A percentile compares a stretch with the other conserved stretches of the same genome.
Conservation (phyloP, 2,797 vertebrate genomes). For the Tiaroga cobitis region DNA sequence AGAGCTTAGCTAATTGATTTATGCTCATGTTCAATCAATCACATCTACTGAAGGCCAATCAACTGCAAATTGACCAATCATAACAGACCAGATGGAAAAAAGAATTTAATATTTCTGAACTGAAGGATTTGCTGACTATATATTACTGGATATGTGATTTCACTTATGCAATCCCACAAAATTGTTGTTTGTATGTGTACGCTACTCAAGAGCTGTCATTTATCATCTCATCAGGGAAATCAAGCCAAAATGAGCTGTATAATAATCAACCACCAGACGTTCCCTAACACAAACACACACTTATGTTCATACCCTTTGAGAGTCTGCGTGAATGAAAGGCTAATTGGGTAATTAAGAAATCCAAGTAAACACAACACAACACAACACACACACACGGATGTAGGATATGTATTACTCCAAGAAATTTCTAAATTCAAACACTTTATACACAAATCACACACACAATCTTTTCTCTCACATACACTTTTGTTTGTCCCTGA, state of each 20-base stretch:
- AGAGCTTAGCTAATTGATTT: background rate
- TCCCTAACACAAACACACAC: constrained; percentile 31
- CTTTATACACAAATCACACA: constrained; percentile 22
- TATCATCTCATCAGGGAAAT: constrained; percentile 47
- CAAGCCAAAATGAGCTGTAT: constrained; percentile 46
- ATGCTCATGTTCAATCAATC: constrained; percentile 4
- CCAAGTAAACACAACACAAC: constrained; percentile 36
- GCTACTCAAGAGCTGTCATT: constrained; percentile 42
- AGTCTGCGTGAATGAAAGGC: constrained; percentile 61
- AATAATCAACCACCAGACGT: constrained; percentile 21
- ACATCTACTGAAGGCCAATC: background rate
- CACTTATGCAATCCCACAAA: background rate
- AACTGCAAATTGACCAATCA: constrained; percentile 10
- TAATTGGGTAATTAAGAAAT: constrained; percentile 68
- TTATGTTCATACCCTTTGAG: constrained; percentile 24
- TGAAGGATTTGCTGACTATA: background rate
- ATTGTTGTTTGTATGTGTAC: constrained; percentile 11
- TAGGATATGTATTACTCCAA: background rate
- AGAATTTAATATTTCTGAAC: background rate
- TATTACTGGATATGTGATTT: background rate
- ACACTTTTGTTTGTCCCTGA: background rate
- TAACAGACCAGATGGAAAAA: background rate
- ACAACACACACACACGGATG: too few species aligned
- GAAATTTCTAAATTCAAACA: constrained; percentile 15
- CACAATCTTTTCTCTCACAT: background rate